Evolutionary conservation across 1,140 invertebrate species (phyloP).

Genomic region (Ips typographus): DNA sequence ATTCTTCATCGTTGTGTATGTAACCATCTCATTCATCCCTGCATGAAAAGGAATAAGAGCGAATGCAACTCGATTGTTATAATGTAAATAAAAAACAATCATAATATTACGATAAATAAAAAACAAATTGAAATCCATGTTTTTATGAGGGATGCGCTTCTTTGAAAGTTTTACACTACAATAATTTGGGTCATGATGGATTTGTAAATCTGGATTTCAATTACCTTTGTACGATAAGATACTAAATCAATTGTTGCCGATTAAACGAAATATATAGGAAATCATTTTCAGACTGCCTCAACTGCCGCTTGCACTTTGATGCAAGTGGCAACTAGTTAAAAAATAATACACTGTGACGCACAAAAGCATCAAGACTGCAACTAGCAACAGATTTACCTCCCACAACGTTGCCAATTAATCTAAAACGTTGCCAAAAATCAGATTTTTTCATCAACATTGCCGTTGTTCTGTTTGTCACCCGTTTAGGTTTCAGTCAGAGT

Average conservation of each 20-base stretch:
- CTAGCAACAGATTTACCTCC: conserved; percentile 28
- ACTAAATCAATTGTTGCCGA: not conserved
- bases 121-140: no score
- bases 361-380: conserved; percentile 33
- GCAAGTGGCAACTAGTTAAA: no score
- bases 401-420: conserved; percentile 28
- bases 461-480: conserved; percentile 38
- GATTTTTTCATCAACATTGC: conserved; percentile 13
- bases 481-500: conserved; percentile 46
- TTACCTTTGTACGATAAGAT: no score
- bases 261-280: not conserved
- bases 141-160: no score
- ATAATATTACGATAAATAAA: no score
- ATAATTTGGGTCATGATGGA: no score
- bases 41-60: not conserved
- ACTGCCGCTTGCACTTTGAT: no score
- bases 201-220: no score
- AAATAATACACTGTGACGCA: conserved; percentile 17
- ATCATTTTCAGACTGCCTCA: no score
- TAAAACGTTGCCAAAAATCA: conserved; percentile 21
- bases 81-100: no score
- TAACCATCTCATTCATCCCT: no score
- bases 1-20: not conserved
- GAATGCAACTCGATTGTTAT: not conserved
- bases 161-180: no score